Evolutionary conservation across 2,888 invertebrate genomes (phyloP), one percentile per base, ranked within the genome.

Genomic region (Drosophila kanekoi): DNA sequence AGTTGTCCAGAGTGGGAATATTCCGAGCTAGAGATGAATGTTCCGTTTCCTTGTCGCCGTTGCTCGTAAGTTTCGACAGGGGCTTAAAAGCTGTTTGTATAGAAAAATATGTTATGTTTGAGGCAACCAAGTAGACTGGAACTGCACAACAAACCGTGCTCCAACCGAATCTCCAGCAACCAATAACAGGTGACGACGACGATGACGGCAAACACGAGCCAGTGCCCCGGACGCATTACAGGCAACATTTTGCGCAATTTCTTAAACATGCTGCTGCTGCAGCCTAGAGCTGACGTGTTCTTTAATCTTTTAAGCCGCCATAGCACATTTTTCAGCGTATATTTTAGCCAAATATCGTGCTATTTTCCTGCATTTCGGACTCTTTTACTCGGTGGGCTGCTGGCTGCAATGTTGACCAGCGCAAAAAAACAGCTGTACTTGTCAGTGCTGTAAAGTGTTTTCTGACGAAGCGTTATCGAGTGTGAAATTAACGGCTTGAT

Each of bases 191-290:
- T 86, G 49, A 89, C 76, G 8, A 90, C 69, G 35, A 89, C 87
- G 64, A 90, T 72, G 49, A 81, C 77, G 35, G 77, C 75, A n/a
- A 91, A 60, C 43, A 89, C 63, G 18, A 91, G 67, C 87, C 89
- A 91, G 75, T 91, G 86, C 45, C 89, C 64, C 43, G 90, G 92
- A 45, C 90, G 91, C 52, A 88, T 81, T 58, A 85, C 79, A 52
- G 91, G 76, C 82, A 92, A 81, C 91, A 92, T 91, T 78, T 91
- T 92, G 49, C 90, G 89, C 37, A 89, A 56, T 81, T 87, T 89
- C 48, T 87, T 88, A 49, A 74, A 64, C 79, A 86, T 85, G 41
- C 48, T 63, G 59, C 20, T 32, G 9, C 20, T 32, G 9, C 14
- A 20, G 32, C 28, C 23, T 51, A 23, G 10, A 37, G 18, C 45